Evolutionary conservation across 2,888 invertebrate genomes (phyloP).

Genomic region (Rugalucina vietnamica): DNA sequence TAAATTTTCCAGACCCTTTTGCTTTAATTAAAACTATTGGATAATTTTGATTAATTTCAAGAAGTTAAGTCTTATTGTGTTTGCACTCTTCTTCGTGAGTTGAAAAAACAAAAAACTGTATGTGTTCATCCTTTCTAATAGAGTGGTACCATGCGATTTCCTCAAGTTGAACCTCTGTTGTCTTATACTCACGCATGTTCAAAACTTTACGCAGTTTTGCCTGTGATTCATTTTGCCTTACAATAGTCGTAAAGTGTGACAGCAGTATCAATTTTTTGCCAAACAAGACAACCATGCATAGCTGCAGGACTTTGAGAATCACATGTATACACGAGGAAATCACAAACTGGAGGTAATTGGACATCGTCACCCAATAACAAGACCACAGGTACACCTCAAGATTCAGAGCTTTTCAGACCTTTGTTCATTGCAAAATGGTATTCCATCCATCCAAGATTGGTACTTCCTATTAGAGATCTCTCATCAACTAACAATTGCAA

Average conservation of each 20-base stretch:
- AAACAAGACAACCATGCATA: slow-evolving; percentile 52
- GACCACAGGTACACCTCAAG: slow-evolving; percentile 55
- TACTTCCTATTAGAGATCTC: slow-evolving; percentile 49
- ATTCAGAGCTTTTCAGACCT: neutral
- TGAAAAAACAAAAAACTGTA: slow-evolving; percentile 56
- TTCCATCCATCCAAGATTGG: slow-evolving; percentile 48
- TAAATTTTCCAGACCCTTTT: neutral
- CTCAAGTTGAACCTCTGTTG: slow-evolving; percentile 21
- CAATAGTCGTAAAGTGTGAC: slow-evolving; percentile 37
- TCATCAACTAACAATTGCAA: slow-evolving; percentile 64
- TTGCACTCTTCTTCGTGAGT: slow-evolving; percentile 42
- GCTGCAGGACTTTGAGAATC: slow-evolving; percentile 35
- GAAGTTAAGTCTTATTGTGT: slow-evolving; percentile 48
- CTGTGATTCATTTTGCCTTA: slow-evolving; percentile 42
- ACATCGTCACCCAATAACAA: slow-evolving; percentile 56
- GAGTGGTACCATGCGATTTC: slow-evolving; percentile 15
- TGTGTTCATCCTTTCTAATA: slow-evolving; percentile 31
- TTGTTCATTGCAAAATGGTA: slow-evolving; percentile 42
- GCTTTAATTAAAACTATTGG: slow-evolving; percentile 42
- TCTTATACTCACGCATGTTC: slow-evolving; percentile 14
- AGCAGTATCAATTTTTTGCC: slow-evolving; percentile 51
- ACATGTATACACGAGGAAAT: slow-evolving; percentile 49
- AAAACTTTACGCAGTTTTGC: neutral
- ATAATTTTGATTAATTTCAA: slow-evolving; percentile 28
- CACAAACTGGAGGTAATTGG: slow-evolving; percentile 53